A percentile compares a stretch with the other conserved stretches of the same genome.
These are phyloP conservation scores for Cotesia chilonis DNA, from an alignment of 1,140 invertebrate species.

Conservation along the genomic window DNA sequence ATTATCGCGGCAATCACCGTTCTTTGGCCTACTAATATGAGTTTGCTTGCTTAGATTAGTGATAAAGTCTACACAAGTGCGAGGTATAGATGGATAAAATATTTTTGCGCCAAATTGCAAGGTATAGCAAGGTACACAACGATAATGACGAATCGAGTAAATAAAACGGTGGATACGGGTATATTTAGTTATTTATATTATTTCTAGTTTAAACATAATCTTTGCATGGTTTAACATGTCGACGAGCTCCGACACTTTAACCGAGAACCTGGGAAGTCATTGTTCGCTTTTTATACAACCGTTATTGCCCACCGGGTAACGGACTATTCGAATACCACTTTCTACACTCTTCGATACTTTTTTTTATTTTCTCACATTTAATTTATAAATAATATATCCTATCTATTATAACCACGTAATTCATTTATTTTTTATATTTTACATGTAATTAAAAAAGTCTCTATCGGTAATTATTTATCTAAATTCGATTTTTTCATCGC, in stretches of 20 bases:
- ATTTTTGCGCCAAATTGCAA: no score
- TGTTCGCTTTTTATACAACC: slow-evolving; percentile 32
- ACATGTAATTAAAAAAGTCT: no score
- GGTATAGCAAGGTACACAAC: no score
- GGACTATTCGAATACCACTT: slow-evolving; percentile 35
- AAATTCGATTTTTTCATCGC: not conserved
- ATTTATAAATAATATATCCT: not conserved
- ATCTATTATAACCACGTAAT: no score
- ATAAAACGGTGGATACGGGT: slow-evolving; percentile 15
- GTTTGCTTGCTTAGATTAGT: slow-evolving; percentile 1
- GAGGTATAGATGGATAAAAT: slow-evolving; percentile 10
- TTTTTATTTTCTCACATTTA: not conserved
- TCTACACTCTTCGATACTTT: slow-evolving; percentile 12
- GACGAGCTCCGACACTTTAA: slow-evolving; percentile 23
- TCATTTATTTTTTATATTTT: no score
- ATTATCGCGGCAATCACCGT: slow-evolving; percentile 40
- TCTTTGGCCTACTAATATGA: slow-evolving; percentile 37
- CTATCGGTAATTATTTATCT: no score
- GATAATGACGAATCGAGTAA: not conserved
- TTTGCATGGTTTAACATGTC: slow-evolving; percentile 12
- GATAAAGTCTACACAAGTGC: not conserved
- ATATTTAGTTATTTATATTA: slow-evolving; percentile 21
- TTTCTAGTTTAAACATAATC: no score
- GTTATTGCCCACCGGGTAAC: slow-evolving; percentile 25
- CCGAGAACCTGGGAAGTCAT: slow-evolving; percentile 31